Conservation (phyloP, 2,797 vertebrate species). For the Semotilus atromaculatus region DNA sequence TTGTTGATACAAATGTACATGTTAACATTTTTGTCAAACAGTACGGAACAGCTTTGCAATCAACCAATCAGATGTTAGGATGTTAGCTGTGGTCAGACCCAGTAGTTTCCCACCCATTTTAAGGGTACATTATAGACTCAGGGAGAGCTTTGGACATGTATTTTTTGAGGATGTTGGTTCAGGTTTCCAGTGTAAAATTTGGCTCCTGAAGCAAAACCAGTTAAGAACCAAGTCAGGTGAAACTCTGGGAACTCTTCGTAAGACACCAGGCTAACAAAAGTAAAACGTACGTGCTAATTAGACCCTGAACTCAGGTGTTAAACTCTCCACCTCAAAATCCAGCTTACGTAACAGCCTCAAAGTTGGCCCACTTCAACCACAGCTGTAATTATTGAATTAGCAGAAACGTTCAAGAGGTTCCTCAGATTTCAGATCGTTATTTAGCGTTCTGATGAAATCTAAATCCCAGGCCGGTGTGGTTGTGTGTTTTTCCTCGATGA, state of each 20-base stretch:
- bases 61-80: not conserved
- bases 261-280: slow-evolving; percentile 78
- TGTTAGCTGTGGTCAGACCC: no score
- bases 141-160: not conserved
- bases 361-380: slow-evolving; percentile 82
- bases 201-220: not conserved
- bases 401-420: slow-evolving; percentile 91
- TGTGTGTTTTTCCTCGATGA: slow-evolving; percentile 61
- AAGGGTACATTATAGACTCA: not conserved
- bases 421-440: slow-evolving; percentile 92
- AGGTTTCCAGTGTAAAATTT: not conserved
- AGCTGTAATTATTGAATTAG: slow-evolving; percentile 98
- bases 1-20: not conserved
- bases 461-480: slow-evolving; percentile 82
- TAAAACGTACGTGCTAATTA: slow-evolving; percentile 84
- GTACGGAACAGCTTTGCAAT: not conserved
- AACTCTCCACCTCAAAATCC: slow-evolving; percentile 78
- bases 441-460: slow-evolving; percentile 86
- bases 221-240: slow-evolving; percentile 60
- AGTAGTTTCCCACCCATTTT: not conserved
- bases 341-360: slow-evolving; percentile 82
- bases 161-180: not conserved
- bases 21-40: not conserved
- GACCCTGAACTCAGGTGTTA: slow-evolving; percentile 86
- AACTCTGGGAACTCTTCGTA: slow-evolving; percentile 77